A percentile compares a stretch with the other conserved stretches of the same genome.
These are phyloP conservation scores for Caracal caracal DNA, from an alignment of 2,113 vertebrate genomes.

Conservation along the genomic window DNA sequence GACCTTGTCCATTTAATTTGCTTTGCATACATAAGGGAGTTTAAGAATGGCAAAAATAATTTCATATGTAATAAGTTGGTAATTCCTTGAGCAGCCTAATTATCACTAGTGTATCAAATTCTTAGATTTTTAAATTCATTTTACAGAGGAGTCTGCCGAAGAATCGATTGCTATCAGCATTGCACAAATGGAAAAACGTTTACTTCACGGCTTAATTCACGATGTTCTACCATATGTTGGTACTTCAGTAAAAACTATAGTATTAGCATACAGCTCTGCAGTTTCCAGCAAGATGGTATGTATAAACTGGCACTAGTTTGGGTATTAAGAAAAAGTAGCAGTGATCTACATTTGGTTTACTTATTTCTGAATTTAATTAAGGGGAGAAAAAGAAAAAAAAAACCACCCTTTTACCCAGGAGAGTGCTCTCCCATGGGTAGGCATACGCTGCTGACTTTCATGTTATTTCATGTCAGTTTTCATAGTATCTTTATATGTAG, in stretches of 20 bases:
- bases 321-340: conserved; percentile 30
- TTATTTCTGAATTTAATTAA: conserved; percentile 33
- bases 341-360: background rate
- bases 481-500: background rate
- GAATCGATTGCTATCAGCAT: conserved; percentile 89
- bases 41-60: conserved; percentile 16
- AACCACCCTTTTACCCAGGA: background rate
- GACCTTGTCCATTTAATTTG: background rate
- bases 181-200: conserved; percentile 92
- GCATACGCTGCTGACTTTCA: background rate
- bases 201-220: conserved; percentile 95
- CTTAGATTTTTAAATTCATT: conserved; percentile 68
- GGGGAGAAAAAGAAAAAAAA: background rate
- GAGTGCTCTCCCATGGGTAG: background rate
- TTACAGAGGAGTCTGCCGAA: conserved; percentile 89
- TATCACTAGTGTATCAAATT: conserved; percentile 32
- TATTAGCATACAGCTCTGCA: conserved; percentile 95
- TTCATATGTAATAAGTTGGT: conserved; percentile 41
- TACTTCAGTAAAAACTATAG: conserved; percentile 92
- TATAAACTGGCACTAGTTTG: conserved; percentile 27
- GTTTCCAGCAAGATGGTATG: conserved; percentile 97
- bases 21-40: background rate
- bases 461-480: background rate
- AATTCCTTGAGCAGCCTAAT: conserved; percentile 39
- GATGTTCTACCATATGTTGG: conserved; percentile 93